A percentile compares a stretch with the other conserved stretches of the same genome.
Evolutionary conservation across 1,140 invertebrate species (phyloP).

Genomic region (Armadillidium nasatum): DNA sequence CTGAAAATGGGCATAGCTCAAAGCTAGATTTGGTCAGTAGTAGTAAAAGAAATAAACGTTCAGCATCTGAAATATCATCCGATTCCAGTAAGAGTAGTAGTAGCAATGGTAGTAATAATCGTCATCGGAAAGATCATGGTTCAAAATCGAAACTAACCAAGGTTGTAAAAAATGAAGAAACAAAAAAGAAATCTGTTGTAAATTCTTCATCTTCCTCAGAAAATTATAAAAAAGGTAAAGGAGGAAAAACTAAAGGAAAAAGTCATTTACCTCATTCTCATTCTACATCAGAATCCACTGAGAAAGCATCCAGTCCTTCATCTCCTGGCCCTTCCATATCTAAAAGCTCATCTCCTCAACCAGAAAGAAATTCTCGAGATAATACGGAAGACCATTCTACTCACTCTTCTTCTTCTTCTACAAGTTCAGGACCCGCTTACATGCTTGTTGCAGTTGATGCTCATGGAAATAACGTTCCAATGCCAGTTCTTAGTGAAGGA

Average conservation of each 20-base stretch:
- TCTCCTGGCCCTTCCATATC: background rate
- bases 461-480: slow-evolving; percentile 43
- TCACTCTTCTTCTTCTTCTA: slow-evolving; percentile 21
- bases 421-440: slow-evolving; percentile 37
- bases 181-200: too few relatives aligned
- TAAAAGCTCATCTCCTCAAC: background rate
- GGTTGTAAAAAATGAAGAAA: too few relatives aligned
- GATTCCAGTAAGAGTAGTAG: background rate
- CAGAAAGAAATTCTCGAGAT: background rate
- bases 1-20: background rate
- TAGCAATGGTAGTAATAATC: background rate
- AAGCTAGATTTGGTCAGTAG: background rate
- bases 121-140: too few relatives aligned
- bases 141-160: too few relatives aligned
- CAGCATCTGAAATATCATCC: background rate
- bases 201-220: too few relatives aligned
- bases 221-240: background rate
- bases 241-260: too few relatives aligned
- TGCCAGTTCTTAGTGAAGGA: slow-evolving; percentile 33
- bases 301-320: background rate
- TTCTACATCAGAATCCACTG: background rate
- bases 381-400: background rate
- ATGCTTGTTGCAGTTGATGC: slow-evolving; percentile 44
- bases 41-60: background rate
- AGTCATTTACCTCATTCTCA: background rate